Conservation (phyloP, 37 sponge, comb jelly and placozoan genomes). For the Crambe crambe region DNA sequence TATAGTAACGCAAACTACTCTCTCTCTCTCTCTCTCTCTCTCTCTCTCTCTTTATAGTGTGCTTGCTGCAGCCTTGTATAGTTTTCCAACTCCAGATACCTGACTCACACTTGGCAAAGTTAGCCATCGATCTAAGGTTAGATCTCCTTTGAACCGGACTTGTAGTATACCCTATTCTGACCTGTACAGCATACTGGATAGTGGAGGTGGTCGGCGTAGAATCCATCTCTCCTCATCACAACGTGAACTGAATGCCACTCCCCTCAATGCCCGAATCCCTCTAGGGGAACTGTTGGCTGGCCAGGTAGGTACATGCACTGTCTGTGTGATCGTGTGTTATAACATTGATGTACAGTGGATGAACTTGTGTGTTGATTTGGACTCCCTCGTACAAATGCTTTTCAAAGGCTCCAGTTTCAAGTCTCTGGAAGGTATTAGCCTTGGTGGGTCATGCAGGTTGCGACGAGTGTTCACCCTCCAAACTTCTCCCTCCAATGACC, state of each 20-base stretch:
- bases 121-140: slow-evolving; percentile 68
- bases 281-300: slow-evolving; percentile 4
- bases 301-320: neutral
- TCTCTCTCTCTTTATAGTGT: slow-evolving; percentile 45
- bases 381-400: slow-evolving; percentile 52
- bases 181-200: slow-evolving; percentile 53
- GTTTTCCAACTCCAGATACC: slow-evolving; percentile 65
- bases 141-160: neutral
- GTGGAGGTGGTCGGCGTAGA: slow-evolving; percentile 44
- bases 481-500: neutral
- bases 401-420: slow-evolving; percentile 54
- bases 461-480: slow-evolving; percentile 74
- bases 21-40: no score
- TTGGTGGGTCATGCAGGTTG: slow-evolving; percentile 67
- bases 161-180: neutral
- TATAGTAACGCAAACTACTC: neutral
- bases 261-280: slow-evolving; percentile 77
- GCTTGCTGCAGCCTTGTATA: slow-evolving; percentile 60
- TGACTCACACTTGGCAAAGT: slow-evolving; percentile 31
- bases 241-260: slow-evolving; percentile 56
- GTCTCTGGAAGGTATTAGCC: slow-evolving; percentile 59
- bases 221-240: slow-evolving; percentile 79
- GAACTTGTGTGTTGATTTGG: slow-evolving; percentile 70
- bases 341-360: slow-evolving; percentile 63
- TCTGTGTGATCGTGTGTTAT: neutral